Conservation (phyloP, 2,113 vertebrate genomes). For the Catharus fuscescens region DNA sequence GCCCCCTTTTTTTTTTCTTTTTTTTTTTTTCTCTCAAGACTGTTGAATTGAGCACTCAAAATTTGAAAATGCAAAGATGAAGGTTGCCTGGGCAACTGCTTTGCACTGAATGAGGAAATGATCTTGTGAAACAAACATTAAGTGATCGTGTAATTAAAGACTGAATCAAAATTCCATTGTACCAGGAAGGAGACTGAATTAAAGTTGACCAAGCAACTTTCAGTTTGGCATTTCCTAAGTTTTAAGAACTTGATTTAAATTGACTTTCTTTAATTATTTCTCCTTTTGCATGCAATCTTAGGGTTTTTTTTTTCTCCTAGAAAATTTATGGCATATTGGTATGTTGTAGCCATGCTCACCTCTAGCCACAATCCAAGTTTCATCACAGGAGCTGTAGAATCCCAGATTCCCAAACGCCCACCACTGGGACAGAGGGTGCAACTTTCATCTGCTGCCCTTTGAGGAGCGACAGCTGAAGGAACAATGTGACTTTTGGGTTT, state of each 20-base stretch:
- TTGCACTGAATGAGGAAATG: slow-evolving; percentile 62
- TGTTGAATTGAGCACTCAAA: slow-evolving; percentile 59
- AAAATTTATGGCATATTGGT: neutral
- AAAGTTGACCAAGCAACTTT: slow-evolving; percentile 48
- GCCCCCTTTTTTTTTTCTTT: no score
- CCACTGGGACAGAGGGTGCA: neutral
- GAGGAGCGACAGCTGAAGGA: neutral
- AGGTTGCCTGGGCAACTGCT: slow-evolving; percentile 72
- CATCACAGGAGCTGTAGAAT: neutral
- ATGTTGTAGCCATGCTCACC: neutral
- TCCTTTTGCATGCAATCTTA: neutral
- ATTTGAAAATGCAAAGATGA: slow-evolving; percentile 68
- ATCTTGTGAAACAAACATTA: slow-evolving; percentile 69
- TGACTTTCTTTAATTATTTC: neutral
- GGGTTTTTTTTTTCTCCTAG: neutral
- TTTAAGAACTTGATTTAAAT: neutral
- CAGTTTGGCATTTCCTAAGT: neutral
- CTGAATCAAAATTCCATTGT: slow-evolving; percentile 59
- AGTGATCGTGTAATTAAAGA: slow-evolving; percentile 68
- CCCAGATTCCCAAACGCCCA: neutral
- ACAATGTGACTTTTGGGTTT: neutral
- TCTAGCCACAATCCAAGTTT: neutral
- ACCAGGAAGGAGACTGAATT: slow-evolving; percentile 20
- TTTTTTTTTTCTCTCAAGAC: neutral
- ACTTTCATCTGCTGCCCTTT: neutral